These are phyloP conservation scores for Hylyphantes graminicola DNA, from an alignment of 1,140 invertebrate species.

Conservation along the genomic window DNA sequence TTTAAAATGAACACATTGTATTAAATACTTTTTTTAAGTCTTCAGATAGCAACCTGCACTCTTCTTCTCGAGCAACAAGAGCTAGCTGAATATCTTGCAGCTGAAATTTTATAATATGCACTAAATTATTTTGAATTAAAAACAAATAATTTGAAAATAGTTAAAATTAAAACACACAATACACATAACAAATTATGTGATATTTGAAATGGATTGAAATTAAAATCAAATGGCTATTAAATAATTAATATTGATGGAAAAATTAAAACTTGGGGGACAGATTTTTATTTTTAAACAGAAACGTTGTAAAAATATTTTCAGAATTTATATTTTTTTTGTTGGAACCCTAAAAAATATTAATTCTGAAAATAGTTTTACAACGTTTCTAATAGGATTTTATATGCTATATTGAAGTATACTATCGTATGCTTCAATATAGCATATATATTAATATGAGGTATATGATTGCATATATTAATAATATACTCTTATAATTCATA, in stretches of 20 bases:
- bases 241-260: background rate
- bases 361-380: too few relatives aligned
- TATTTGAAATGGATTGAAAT: background rate
- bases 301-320: background rate
- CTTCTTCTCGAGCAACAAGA: constrained; percentile 57
- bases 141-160: background rate
- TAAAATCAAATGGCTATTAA: background rate
- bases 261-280: background rate
- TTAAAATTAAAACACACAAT: too few relatives aligned
- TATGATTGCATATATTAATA: too few relatives aligned
- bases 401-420: too few relatives aligned
- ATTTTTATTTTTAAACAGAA: background rate
- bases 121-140: background rate
- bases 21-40: background rate
- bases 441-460: too few relatives aligned
- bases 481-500: too few relatives aligned
- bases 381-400: too few relatives aligned
- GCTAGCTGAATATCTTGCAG: constrained; percentile 59
- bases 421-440: too few relatives aligned
- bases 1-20: background rate
- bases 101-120: constrained; percentile 34
- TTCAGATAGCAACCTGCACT: constrained; percentile 49
- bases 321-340: too few relatives aligned
- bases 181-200: background rate
- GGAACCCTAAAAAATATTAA: too few relatives aligned